phyloP scores from a whole-genome alignment of 92 coral and sea anemone species.

The Micromussa lordhowensis region DNA sequence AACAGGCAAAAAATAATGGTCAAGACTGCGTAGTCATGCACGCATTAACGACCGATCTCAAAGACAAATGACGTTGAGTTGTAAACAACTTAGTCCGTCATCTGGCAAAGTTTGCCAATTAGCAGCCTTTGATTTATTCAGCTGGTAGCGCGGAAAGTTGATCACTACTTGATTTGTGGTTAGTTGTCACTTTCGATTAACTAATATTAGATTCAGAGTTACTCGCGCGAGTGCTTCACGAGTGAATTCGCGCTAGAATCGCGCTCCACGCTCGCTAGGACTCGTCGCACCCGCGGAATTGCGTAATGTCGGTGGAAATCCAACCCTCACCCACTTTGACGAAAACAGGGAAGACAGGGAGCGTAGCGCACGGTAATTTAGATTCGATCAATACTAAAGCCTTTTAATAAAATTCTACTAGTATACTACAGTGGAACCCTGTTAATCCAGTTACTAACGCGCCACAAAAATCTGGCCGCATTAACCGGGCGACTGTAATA shows the following conservation, averaged over 20 bases:
- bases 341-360: no score
- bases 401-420: no score
- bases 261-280: slow-evolving; percentile 1
- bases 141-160: slow-evolving; percentile 11
- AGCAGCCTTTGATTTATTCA: slow-evolving; percentile 1
- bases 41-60: not conserved
- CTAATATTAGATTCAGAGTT: not conserved
- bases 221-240: not conserved
- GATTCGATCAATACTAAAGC: no score
- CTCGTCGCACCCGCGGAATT: no score
- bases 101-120: not conserved
- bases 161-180: not conserved
- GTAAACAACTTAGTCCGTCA: not conserved
- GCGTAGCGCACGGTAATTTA: no score
- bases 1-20: not conserved
- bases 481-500: no score
- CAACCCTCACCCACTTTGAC: no score
- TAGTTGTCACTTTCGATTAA: not conserved
- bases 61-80: not conserved
- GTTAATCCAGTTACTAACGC: no score
- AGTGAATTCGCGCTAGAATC: not conserved
- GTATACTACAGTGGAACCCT: no score
- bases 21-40: not conserved
- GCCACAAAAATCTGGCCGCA: no score
- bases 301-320: no score